Base-by-base conservation (phyloP, 1,140 invertebrate genomes). In the Acromyrmex charruanus region DNA sequence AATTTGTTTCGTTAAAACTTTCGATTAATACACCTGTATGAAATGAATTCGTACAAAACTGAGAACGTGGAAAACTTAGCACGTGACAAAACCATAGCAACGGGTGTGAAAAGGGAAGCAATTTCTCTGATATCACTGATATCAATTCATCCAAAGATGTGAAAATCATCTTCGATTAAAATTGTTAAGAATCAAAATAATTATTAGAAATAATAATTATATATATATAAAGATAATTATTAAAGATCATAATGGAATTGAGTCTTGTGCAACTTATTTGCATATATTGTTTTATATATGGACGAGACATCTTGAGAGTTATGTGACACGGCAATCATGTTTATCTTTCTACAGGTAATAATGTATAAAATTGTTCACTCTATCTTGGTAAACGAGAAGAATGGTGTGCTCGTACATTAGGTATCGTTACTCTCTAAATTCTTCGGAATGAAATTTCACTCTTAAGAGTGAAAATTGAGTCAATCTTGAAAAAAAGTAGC, bases 31-130 rank as follows among this genome's bases (percentile, higher is more conserved):
- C 31, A 35, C 5, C 18, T 58, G 16, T 18, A n/a, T 14, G 18
- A 51, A 65, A 44, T 5, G 16, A 61, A 77, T 61, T 77, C 12
- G 10, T 39, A 14, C 35, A 61, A 61, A 61, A 61, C 44, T 28
- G 53, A 14, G 35, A 39, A 77, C 16, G 28, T 16, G 21, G 51
- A 65, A 9, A 31, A 66, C 12, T 31, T 65, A 31, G 59, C 77
- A 66, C 77, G 77, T 79, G 77, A 65, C 61, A 65, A 66, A 66
- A 66, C 44, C 61, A 66, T 66, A 53, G 77, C 61, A 80, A 66
- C 61, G 44, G 16, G 44, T 16, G 18, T 18, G 44, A 66, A 66
- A 51, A 6, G 10, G 35, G 12, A 7, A 51, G 44, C 10, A 66
- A 80, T 66, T 79, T 51, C 7, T 65, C 18, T 51, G 14, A 25